Evolutionary conservation across 2,888 invertebrate genomes (phyloP).

Genomic region (Drosophila koepferae): DNA sequence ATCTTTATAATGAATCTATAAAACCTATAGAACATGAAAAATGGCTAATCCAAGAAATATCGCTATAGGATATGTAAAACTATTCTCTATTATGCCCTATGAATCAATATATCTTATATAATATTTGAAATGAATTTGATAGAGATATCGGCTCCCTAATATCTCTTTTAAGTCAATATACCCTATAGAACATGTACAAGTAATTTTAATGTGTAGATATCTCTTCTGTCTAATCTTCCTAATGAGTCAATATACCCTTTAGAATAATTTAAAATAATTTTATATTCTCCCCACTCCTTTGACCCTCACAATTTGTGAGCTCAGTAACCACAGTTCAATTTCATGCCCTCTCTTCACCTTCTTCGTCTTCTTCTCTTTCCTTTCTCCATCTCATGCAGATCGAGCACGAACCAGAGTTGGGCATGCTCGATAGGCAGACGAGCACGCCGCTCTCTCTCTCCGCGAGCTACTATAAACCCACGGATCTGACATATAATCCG

Average conservation of each 20-base stretch:
- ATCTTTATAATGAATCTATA: neutral
- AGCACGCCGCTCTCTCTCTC: constrained; percentile 77
- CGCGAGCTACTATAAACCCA: constrained; percentile 76
- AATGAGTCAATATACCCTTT: neutral
- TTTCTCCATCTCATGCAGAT: constrained; percentile 57
- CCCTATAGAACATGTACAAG: neutral
- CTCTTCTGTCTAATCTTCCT: neutral
- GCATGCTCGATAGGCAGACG: constrained; percentile 67
- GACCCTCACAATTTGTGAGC: neutral
- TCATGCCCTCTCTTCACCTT: neutral
- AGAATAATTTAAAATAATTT: neutral
- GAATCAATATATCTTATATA: no score
- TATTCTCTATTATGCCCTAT: neutral
- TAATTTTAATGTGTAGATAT: neutral
- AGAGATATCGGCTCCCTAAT: no score
- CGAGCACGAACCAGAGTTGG: constrained; percentile 77
- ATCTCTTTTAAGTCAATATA: neutral
- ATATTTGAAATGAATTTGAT: no score
- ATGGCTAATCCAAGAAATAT: neutral
- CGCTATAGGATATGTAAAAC: no score
- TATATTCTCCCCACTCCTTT: neutral
- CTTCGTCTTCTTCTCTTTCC: neutral
- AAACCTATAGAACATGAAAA: neutral
- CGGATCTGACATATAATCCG: constrained; percentile 73
- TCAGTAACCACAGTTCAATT: neutral